Percentiles rank a stretch among this genome's conserved stretches.
These are phyloP conservation scores for Acheta domesticus DNA, from an alignment of 2,888 invertebrate genomes.

Conservation along the genomic window DNA sequence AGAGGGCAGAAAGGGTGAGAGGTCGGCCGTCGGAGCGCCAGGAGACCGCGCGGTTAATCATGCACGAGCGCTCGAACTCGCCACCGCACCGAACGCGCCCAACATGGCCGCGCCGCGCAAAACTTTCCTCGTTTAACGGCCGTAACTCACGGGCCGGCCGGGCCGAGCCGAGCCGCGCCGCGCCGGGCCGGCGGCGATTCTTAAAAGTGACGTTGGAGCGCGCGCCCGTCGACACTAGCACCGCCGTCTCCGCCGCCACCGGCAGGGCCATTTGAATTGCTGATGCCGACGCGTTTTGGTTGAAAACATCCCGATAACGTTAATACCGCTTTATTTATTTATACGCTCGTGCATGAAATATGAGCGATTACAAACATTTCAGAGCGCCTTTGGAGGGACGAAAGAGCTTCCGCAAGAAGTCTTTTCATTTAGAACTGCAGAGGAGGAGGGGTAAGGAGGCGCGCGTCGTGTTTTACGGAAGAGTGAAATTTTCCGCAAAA, in stretches of 20 bases:
- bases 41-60: background rate
- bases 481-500: background rate
- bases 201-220: too few relatives aligned
- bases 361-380: background rate
- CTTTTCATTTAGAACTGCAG: background rate
- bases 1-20: background rate
- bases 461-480: background rate
- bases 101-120: conserved; percentile 1
- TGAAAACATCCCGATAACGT: conserved; percentile 1
- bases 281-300: background rate
- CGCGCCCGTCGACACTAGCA: background rate
- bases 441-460: background rate
- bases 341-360: background rate
- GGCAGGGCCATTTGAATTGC: background rate
- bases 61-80: conserved; percentile 6
- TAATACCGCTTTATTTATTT: conserved; percentile 18
- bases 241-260: background rate
- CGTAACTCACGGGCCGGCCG: background rate
- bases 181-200: too few relatives aligned
- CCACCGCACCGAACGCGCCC: too few relatives aligned
- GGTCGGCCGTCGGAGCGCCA: background rate
- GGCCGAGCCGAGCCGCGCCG: too few relatives aligned
- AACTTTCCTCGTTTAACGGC: conserved; percentile 9
- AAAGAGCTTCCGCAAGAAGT: background rate
- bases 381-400: too few relatives aligned